These are phyloP conservation scores for Enteromius trimaculatus DNA, from an alignment of 2,797 vertebrate species.

Conservation along the genomic window DNA sequence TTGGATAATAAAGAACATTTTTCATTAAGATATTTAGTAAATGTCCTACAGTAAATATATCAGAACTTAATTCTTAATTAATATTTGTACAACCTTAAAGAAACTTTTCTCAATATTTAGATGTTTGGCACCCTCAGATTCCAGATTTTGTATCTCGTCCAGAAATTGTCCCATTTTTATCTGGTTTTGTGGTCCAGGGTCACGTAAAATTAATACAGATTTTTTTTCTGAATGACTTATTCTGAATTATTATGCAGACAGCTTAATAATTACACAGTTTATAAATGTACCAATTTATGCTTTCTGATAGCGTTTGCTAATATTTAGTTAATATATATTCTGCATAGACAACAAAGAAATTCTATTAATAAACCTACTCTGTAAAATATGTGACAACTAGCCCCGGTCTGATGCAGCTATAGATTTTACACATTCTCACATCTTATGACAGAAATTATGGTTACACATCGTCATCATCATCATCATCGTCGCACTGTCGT, in stretches of 20 bases:
- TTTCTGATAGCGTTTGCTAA: neutral
- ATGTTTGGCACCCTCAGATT: neutral
- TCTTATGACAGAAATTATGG: neutral
- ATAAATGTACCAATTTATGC: neutral
- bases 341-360: no score
- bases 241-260: neutral
- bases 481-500: neutral
- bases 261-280: neutral
- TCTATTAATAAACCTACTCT: neutral
- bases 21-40: neutral
- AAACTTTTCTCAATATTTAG: neutral
- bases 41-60: neutral
- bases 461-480: conserved; percentile 7
- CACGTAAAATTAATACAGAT: neutral
- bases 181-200: neutral
- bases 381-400: neutral
- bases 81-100: neutral
- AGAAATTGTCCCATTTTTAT: neutral
- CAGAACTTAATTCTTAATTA: neutral
- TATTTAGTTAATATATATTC: no score
- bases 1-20: neutral
- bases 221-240: neutral
- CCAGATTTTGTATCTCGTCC: neutral
- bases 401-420: neutral
- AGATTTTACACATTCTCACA: neutral